These are phyloP conservation scores for Drosophila dives DNA, from an alignment of 2,888 invertebrate species.

Conservation along the genomic window DNA sequence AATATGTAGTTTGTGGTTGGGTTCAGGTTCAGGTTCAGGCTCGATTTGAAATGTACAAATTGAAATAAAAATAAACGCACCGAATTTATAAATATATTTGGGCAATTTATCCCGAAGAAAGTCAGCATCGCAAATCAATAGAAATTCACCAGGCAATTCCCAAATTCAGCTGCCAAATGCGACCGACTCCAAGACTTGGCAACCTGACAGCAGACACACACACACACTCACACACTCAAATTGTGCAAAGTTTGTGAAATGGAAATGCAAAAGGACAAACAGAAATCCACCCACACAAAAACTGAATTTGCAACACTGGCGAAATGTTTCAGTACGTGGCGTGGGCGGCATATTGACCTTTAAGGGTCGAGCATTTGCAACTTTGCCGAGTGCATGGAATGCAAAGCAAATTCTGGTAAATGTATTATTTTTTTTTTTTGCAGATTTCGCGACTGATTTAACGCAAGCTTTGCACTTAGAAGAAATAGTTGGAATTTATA, in stretches of 20 bases:
- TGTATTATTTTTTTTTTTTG: background rate
- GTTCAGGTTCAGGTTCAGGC: background rate
- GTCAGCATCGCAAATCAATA: slow-evolving; percentile 23
- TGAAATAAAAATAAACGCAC: slow-evolving; percentile 15
- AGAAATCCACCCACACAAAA: background rate
- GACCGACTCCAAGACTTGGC: slow-evolving; percentile 16
- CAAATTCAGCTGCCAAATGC: slow-evolving; percentile 20
- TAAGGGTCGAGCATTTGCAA: slow-evolving; percentile 8
- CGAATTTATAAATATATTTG: slow-evolving; percentile 15
- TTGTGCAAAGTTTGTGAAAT: slow-evolving; percentile 35
- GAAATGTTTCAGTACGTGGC: slow-evolving; percentile 20
- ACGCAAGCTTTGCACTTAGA: background rate
- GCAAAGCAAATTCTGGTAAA: slow-evolving; percentile 5
- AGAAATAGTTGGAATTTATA: background rate
- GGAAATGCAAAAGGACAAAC: slow-evolving; percentile 21
- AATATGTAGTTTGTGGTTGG: background rate
- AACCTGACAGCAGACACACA: slow-evolving; percentile 15
- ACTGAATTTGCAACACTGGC: slow-evolving; percentile 20
- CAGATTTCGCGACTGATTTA: background rate
- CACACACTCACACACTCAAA: background rate
- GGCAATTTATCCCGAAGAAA: slow-evolving; percentile 18
- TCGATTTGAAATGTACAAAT: slow-evolving; percentile 13
- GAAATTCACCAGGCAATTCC: slow-evolving; percentile 13
- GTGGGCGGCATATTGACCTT: slow-evolving; percentile 39
- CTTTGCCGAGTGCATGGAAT: background rate